These are phyloP conservation scores for Atopsyche davidsoni DNA, from an alignment of 1,140 invertebrate genomes.

Conservation along the genomic window DNA sequence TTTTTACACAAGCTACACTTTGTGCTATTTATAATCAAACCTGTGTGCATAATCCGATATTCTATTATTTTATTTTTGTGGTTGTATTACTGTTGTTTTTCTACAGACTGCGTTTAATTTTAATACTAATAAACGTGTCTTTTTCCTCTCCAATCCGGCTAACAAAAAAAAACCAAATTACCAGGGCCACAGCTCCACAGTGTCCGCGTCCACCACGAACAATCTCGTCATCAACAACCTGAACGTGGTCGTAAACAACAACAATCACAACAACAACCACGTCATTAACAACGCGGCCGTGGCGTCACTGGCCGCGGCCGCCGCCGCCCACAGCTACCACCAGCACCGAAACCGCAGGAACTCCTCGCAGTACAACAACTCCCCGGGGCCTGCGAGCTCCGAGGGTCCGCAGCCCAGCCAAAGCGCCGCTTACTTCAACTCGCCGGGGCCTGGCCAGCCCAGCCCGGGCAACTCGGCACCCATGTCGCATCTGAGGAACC, in stretches of 20 bases:
- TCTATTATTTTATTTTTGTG: no score
- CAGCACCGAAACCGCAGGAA: constrained; percentile 43
- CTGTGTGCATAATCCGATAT: no score
- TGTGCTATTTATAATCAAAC: no score
- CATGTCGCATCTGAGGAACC: constrained; percentile 45
- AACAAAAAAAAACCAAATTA: constrained; percentile 6
- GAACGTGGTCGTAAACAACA: constrained; percentile 49
- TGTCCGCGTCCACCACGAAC: constrained; percentile 47
- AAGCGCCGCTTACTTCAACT: constrained; percentile 41
- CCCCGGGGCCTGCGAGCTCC: constrained; percentile 5
- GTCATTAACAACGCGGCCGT: constrained; percentile 48
- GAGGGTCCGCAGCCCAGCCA: constrained; percentile 38
- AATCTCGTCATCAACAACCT: constrained; percentile 49
- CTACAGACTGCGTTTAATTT: no score
- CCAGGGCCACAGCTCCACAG: constrained; percentile 23
- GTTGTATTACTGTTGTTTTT: no score
- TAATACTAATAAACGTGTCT: no score
- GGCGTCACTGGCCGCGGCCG: constrained; percentile 43
- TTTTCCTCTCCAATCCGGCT: not conserved
- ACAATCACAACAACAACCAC: constrained; percentile 50
- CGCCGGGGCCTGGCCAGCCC: constrained; percentile 32
- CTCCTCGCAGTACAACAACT: constrained; percentile 36
- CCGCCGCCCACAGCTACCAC: constrained; percentile 42
- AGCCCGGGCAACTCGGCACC: constrained; percentile 37
- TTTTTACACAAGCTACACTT: no score